These are phyloP conservation scores for Drosophila oshimai DNA, from an alignment of 1,140 invertebrate genomes.

Conservation along the genomic window DNA sequence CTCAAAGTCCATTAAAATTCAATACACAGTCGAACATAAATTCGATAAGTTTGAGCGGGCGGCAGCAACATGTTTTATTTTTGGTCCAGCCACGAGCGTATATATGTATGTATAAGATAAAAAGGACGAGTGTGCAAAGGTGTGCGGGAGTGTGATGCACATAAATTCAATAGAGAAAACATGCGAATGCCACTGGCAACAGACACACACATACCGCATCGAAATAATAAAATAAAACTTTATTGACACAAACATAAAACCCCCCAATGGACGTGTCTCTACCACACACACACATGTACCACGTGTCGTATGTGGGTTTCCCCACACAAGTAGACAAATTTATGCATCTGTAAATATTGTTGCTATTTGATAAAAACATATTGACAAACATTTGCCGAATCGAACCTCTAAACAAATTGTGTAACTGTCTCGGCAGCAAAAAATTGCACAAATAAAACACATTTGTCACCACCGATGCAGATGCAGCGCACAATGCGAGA, in stretches of 20 bases:
- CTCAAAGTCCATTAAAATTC: slow-evolving; percentile 66
- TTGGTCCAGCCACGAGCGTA: slow-evolving; percentile 58
- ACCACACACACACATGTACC: not conserved
- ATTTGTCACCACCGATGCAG: slow-evolving; percentile 4
- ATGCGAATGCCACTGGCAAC: slow-evolving; percentile 53
- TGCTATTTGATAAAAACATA: slow-evolving; percentile 76
- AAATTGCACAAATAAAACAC: slow-evolving; percentile 27
- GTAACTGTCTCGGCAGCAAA: slow-evolving; percentile 15
- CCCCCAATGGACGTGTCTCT: slow-evolving; percentile 57
- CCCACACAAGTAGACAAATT: slow-evolving; percentile 49
- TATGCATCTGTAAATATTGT: slow-evolving; percentile 79
- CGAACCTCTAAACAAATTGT: slow-evolving; percentile 68
- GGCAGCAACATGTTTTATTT: slow-evolving; percentile 75
- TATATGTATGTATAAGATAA: not conserved
- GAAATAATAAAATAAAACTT: slow-evolving; percentile 79
- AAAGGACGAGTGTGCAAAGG: slow-evolving; percentile 1
- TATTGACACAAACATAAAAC: slow-evolving; percentile 78
- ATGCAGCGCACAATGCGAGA: slow-evolving; percentile 2
- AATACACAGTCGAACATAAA: slow-evolving; percentile 76
- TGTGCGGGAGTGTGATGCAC: slow-evolving; percentile 35
- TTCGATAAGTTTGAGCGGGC: slow-evolving; percentile 72
- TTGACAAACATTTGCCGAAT: slow-evolving; percentile 75
- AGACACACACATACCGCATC: not conserved
- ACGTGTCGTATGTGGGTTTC: not conserved
- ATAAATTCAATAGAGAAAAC: slow-evolving; percentile 71